Percentiles rank a stretch among this genome's conserved stretches.
phyloP scores from a whole-genome alignment of 1,140 invertebrate species.

The Halesus radiatus region DNA sequence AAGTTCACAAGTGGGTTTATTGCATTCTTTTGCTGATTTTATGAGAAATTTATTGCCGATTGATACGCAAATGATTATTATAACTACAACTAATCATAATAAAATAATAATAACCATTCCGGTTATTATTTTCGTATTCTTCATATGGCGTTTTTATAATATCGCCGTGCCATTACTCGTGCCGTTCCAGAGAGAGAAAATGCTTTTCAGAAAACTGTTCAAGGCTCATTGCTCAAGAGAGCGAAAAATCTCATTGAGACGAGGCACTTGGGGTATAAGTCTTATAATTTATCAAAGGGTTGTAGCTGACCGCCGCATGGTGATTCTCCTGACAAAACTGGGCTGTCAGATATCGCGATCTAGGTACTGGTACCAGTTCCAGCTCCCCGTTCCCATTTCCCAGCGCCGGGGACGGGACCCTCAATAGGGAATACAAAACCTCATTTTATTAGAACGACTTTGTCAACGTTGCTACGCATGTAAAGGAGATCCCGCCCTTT shows the following conservation, averaged over 20 bases:
- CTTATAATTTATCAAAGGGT: slow-evolving; percentile 33
- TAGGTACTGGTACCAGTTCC: too few relatives aligned
- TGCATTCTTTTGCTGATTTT: too few relatives aligned
- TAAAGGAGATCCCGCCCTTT: not conserved
- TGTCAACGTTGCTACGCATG: slow-evolving; percentile 10
- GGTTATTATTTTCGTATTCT: not conserved
- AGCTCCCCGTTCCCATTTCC: too few relatives aligned
- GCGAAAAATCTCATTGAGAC: slow-evolving; percentile 18
- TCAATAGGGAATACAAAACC: slow-evolving; percentile 1
- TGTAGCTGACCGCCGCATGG: not conserved
- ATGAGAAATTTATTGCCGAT: too few relatives aligned
- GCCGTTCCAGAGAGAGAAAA: not conserved
- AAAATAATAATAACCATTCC: not conserved
- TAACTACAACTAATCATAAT: not conserved
- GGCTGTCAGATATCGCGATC: not conserved
- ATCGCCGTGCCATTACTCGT: not conserved
- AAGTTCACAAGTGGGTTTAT: too few relatives aligned
- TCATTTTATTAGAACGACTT: slow-evolving; percentile 8
- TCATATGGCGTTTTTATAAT: not conserved
- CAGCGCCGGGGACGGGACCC: slow-evolving; percentile 4
- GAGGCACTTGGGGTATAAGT: slow-evolving; percentile 10
- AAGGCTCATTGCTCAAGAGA: slow-evolving; percentile 17
- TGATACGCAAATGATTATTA: too few relatives aligned
- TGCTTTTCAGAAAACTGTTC: not conserved
- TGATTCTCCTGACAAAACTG: slow-evolving; percentile 26